Evolutionary conservation across 2,797 vertebrate species (phyloP), one percentile per base, ranked within the genome.

Genomic region (Corythornis leucogaster): DNA sequence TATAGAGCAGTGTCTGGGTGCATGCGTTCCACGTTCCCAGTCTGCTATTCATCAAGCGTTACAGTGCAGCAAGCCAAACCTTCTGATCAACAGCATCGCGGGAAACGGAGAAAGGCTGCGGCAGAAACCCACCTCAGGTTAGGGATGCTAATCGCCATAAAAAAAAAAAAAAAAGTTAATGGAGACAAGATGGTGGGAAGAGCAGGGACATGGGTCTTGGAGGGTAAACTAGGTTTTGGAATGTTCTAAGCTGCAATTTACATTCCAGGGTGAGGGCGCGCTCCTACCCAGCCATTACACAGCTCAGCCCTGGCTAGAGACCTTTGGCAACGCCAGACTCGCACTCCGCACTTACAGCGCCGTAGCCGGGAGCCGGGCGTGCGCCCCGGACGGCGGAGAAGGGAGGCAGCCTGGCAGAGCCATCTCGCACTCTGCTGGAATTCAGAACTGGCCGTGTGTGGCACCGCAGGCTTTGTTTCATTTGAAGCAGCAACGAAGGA

Each of bases 221-320:
- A 82, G 31, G 16, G 19, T 67, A 88, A 86, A 74, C 73, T 64
- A 80, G 50, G 21, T 70, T 90, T 90, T 90, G 78, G 84, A 92
- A 94, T 80, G 68, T 67, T 80, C 53, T 86, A 89, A 90, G 45
- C 57, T 74, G 86, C 61, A 90, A 94, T 95, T 96, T 87, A 92
- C 88, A 90, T 94, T 96, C 90, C 84, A 74, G 25, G 33, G 55
- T 53, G 67, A 77, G 55, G 28, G 63, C 90, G 35, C 35, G 20
- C n/a, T 93, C 61, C 64, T 81, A 68, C 64, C 55, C 67, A 18
- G 57, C 73, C 53, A 90, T 94, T 86, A 81, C 8, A 13, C 57
- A 67, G 74, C 86, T 88, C 67, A 74, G 63, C 61, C 33, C 38
- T 6, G 8, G 42, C 51, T 75, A 8, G 31, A 59, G 55, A 73